Conservation (phyloP, 2,113 vertebrate species). For the Misgurnus mizolepis region DNA sequence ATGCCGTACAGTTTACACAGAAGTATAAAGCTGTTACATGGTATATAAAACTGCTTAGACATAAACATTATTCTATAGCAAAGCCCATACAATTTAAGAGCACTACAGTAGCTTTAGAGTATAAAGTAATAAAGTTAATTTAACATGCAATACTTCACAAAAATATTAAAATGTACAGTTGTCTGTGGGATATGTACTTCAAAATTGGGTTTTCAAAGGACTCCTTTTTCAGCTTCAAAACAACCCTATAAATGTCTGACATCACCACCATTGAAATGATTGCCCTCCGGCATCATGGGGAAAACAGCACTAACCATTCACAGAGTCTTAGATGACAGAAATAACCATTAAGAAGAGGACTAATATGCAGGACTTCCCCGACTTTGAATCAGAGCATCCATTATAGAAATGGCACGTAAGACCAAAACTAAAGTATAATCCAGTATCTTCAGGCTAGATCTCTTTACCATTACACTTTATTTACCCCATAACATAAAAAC, state of each 20-base stretch:
- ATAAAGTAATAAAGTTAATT: too few relatives aligned
- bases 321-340: slow-evolving; percentile 34
- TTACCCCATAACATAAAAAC: slow-evolving; percentile 3
- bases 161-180: background rate
- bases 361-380: slow-evolving; percentile 53
- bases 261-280: slow-evolving; percentile 30
- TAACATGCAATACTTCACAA: too few relatives aligned
- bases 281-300: slow-evolving; percentile 44
- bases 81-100: too few relatives aligned
- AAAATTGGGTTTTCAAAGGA: background rate
- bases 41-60: too few relatives aligned
- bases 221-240: slow-evolving; percentile 4
- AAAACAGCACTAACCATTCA: slow-evolving; percentile 58
- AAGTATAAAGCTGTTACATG: too few relatives aligned
- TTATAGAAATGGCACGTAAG: slow-evolving; percentile 34
- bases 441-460: slow-evolving; percentile 9
- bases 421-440: slow-evolving; percentile 9
- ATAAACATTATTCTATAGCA: too few relatives aligned
- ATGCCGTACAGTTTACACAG: too few relatives aligned
- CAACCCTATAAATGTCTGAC: slow-evolving; percentile 17
- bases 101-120: too few relatives aligned
- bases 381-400: slow-evolving; percentile 21
- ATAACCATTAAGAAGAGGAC: slow-evolving; percentile 36
- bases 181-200: background rate
- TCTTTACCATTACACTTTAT: background rate